phyloP scores from a whole-genome alignment of 2,797 vertebrate species.

The Gallinago nigripennis region DNA sequence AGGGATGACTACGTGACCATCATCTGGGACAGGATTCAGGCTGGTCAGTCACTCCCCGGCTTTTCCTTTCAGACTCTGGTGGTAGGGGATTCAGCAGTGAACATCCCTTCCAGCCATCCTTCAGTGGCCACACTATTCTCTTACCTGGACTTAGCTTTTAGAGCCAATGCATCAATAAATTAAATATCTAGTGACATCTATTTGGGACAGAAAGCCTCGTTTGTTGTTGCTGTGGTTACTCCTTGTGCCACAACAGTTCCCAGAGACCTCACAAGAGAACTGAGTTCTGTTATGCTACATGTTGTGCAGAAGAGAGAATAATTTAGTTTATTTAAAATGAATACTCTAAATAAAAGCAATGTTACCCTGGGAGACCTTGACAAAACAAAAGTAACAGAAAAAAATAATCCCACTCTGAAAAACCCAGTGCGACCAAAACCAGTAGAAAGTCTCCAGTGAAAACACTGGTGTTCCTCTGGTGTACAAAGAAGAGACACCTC shows the following conservation, averaged over 20 bases:
- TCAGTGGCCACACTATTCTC: fast-evolving
- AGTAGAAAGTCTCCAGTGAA: not conserved
- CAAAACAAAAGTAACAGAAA: not conserved
- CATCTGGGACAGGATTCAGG: conserved; percentile 84
- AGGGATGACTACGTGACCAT: conserved; percentile 89
- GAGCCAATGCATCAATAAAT: not conserved
- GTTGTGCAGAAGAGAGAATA: not conserved
- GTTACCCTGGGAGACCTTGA: not conserved
- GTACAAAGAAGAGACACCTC: not conserved
- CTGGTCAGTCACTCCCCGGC: conserved; percentile 72
- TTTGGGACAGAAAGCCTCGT: not conserved
- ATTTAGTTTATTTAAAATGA: not conserved
- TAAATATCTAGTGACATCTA: not conserved
- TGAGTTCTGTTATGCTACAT: not conserved
- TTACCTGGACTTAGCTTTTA: not conserved
- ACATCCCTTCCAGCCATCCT: not conserved
- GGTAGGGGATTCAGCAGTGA: not conserved
- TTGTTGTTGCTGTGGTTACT: not conserved
- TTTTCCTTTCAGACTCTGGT: not conserved
- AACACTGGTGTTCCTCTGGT: not conserved
- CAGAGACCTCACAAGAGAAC: not conserved
- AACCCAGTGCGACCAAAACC: not conserved
- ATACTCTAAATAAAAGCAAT: not conserved
- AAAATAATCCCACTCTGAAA: not conserved
- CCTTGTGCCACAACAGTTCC: fast-evolving